phyloP scores from a whole-genome alignment of 2,113 vertebrate genomes.

The Bos indicus region DNA sequence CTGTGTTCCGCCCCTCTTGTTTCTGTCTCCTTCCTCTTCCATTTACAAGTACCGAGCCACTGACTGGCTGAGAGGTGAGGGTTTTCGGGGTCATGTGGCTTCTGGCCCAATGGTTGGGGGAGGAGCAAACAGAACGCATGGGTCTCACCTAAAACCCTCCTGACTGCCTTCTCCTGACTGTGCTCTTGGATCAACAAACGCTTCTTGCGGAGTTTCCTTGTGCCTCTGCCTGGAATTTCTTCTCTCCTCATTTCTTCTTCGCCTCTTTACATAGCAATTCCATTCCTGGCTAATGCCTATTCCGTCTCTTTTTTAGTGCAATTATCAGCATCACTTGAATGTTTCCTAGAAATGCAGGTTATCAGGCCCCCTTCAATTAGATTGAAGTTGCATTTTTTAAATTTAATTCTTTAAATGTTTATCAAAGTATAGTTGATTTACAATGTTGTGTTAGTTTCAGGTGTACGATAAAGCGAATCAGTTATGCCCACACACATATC shows the following conservation, averaged over 20 bases:
- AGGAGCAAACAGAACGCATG: too few species aligned
- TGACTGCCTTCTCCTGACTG: background rate
- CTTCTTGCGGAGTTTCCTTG: background rate
- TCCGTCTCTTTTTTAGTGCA: background rate
- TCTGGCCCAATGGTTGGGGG: background rate
- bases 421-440: background rate
- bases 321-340: background rate
- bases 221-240: background rate
- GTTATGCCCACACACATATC: background rate
- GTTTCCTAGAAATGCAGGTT: background rate
- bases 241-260: background rate
- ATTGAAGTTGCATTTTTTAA: background rate
- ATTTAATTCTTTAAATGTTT: background rate
- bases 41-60: background rate
- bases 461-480: background rate
- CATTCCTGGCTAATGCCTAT: background rate
- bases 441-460: background rate
- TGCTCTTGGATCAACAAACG: background rate
- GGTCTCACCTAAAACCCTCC: too few species aligned
- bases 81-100: background rate
- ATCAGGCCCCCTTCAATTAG: background rate
- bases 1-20: fast-evolving
- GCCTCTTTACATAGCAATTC: background rate
- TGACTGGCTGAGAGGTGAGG: background rate
- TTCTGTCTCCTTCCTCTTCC: background rate